phyloP scores from a whole-genome alignment of 2,888 invertebrate genomes.

The Scaptomyza polygonia region DNA sequence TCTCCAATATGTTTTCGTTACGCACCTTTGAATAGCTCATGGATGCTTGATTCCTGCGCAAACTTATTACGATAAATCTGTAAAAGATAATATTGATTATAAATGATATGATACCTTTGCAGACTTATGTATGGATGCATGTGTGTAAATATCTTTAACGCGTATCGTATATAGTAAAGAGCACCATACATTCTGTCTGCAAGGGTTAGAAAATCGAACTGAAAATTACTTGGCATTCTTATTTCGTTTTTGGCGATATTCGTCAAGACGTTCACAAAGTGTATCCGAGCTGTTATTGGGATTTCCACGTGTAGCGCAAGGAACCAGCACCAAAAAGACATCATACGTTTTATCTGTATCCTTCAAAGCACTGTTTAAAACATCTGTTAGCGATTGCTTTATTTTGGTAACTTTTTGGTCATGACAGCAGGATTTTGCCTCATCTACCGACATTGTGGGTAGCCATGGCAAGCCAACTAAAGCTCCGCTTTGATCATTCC shows the following conservation, averaged over 20 bases:
- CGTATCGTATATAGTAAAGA: too few species aligned
- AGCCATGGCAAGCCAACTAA: constrained; percentile 71
- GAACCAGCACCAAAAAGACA: constrained; percentile 81
- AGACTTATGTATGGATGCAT: too few species aligned
- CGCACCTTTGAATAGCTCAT: constrained; percentile 72
- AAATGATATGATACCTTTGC: background rate
- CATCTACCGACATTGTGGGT: constrained; percentile 52
- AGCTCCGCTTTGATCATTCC: constrained; percentile 57
- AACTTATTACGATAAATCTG: constrained; percentile 80
- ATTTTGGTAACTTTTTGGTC: constrained; percentile 46
- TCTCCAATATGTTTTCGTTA: constrained; percentile 84
- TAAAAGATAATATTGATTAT: background rate
- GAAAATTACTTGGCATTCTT: constrained; percentile 78
- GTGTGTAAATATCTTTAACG: too few species aligned
- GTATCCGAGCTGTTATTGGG: constrained; percentile 64
- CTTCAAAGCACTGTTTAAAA: constrained; percentile 66
- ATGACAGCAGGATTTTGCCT: constrained; percentile 56
- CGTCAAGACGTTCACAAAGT: constrained; percentile 64
- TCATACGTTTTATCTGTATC: constrained; percentile 71
- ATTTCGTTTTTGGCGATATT: constrained; percentile 77
- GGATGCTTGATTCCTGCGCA: constrained; percentile 73
- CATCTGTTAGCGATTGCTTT: constrained; percentile 70
- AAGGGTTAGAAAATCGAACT: background rate
- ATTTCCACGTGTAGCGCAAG: constrained; percentile 80
- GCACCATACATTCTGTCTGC: background rate